Evolutionary conservation across 2,797 vertebrate genomes (phyloP).

Genomic region (Monodelphis domestica): DNA sequence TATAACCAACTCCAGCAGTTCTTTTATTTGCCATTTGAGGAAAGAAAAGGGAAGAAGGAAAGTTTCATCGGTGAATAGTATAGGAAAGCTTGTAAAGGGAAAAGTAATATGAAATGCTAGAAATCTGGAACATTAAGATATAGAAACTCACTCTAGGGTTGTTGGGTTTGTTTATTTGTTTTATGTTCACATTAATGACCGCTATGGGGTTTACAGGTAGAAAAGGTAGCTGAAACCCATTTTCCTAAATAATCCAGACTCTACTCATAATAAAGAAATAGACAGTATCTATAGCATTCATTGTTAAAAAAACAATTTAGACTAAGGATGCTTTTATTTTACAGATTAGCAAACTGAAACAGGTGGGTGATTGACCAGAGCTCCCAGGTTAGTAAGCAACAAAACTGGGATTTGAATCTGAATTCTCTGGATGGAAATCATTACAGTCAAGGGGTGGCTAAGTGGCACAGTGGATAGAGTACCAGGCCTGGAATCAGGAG

Average conservation of each 20-base stretch:
- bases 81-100: not conserved
- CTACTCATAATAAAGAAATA: not conserved
- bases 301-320: not conserved
- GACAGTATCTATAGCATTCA: not conserved
- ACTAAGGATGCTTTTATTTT: not conserved
- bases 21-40: not conserved
- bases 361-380: not conserved
- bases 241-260: not conserved
- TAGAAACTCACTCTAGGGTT: not conserved
- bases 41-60: no score
- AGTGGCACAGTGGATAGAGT: no score
- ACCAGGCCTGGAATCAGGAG: no score
- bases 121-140: not conserved
- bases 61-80: not conserved
- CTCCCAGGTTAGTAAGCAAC: not conserved
- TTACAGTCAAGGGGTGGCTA: no score
- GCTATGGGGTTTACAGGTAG: not conserved
- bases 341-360: not conserved
- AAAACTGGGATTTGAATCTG: not conserved
- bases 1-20: not conserved
- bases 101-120: not conserved
- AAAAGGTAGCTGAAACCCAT: not conserved
- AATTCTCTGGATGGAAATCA: not conserved
- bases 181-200: not conserved
- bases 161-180: not conserved